Conservation (phyloP, 2,113 vertebrate species). For the Excalfactoria chinensis region DNA sequence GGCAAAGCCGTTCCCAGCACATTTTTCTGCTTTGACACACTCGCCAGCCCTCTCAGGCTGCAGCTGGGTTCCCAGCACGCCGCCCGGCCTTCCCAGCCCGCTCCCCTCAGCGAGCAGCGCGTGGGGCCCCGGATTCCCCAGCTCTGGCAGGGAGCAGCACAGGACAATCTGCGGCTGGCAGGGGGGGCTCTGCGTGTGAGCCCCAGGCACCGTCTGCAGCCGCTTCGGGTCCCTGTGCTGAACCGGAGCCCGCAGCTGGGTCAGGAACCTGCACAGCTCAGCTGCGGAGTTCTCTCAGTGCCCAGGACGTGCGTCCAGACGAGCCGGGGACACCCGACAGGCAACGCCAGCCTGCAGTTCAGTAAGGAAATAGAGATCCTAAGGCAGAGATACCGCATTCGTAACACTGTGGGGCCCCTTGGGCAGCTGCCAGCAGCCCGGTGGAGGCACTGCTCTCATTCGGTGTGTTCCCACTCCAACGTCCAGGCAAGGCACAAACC, state of each 20-base stretch:
- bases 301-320: rapidly evolving
- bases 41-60: not conserved
- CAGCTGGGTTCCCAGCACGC: not conserved
- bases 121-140: not conserved
- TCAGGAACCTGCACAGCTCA: not conserved
- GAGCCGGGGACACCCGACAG: rapidly evolving
- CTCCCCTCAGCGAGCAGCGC: not conserved
- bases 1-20: not conserved
- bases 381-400: not conserved
- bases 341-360: not conserved
- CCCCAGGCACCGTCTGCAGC: not conserved
- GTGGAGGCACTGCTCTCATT: rapidly evolving
- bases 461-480: rapidly evolving
- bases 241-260: rapidly evolving
- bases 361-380: not conserved
- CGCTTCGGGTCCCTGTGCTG: not conserved
- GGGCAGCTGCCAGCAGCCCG: not conserved
- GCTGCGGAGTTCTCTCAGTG: not conserved
- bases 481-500: not conserved
- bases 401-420: rapidly evolving
- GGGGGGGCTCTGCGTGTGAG: not conserved
- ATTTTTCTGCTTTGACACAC: not conserved
- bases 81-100: rapidly evolving
- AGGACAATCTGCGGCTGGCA: not conserved
- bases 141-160: not conserved